These are phyloP conservation scores for Ennomos erosarius DNA, from an alignment of 2,888 invertebrate genomes.

Conservation along the genomic window DNA sequence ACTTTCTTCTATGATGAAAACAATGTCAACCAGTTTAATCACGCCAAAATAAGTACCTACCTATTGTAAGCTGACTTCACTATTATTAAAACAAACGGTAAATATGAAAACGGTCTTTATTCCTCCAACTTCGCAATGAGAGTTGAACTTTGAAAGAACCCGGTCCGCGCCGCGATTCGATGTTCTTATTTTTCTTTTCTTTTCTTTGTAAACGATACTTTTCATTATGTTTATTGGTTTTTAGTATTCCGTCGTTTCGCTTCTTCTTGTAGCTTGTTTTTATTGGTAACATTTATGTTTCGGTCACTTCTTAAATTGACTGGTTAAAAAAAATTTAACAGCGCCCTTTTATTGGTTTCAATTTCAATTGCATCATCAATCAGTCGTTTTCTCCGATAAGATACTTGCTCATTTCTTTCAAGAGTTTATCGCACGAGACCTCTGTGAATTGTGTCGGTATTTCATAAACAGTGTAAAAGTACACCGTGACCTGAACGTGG, in stretches of 20 bases:
- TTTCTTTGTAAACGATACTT: conserved; percentile 40
- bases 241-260: conserved; percentile 33
- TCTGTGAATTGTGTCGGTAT: conserved; percentile 18
- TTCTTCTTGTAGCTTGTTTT: conserved; percentile 30
- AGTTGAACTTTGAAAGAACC: conserved; percentile 32
- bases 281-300: conserved; percentile 29
- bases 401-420: conserved; percentile 17
- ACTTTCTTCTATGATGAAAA: conserved; percentile 7
- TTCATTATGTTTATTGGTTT: conserved; percentile 41
- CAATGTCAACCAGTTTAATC: conserved; percentile 20
- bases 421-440: conserved; percentile 28
- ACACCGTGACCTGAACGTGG: conserved; percentile 42
- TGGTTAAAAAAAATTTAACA: conserved; percentile 17
- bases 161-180: conserved; percentile 34
- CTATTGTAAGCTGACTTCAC: conserved; percentile 5
- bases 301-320: conserved; percentile 23
- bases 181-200: conserved; percentile 40
- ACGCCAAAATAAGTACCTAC: conserved; percentile 27
- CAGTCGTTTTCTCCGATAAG: conserved; percentile 9
- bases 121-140: conserved; percentile 32
- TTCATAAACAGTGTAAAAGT: conserved; percentile 43
- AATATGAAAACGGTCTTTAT: conserved; percentile 32
- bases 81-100: conserved; percentile 22
- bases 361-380: conserved; percentile 13
- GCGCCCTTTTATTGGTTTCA: conserved; percentile 20